Conservation (phyloP, 37 sponge, comb jelly and placozoan species). For the Corticium candelabrum region DNA sequence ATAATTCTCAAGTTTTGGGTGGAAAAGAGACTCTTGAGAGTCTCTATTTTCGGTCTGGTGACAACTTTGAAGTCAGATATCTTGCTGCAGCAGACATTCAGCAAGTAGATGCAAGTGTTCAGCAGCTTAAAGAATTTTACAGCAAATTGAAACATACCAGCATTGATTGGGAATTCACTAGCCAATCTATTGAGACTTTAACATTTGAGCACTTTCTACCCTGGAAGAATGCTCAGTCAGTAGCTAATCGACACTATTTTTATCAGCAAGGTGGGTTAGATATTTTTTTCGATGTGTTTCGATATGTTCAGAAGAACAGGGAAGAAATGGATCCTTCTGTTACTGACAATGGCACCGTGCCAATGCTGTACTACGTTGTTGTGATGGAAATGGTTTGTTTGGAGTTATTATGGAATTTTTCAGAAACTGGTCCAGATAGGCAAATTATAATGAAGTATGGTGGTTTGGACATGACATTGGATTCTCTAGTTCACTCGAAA, state of each 20-base stretch:
- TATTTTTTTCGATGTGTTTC: background rate
- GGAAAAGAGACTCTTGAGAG: background rate
- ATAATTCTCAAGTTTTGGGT: background rate
- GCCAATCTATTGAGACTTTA: background rate
- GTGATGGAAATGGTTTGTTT: background rate
- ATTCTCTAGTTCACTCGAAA: background rate
- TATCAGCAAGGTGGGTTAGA: background rate
- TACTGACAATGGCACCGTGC: too few relatives aligned
- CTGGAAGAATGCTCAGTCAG: background rate
- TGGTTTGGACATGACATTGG: background rate
- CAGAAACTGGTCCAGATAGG: background rate
- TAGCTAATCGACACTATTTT: background rate
- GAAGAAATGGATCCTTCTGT: background rate
- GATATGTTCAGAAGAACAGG: background rate
- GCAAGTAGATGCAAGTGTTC: background rate
- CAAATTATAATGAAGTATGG: background rate
- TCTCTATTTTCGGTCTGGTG: background rate
- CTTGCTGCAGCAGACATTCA: background rate
- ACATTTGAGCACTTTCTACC: background rate
- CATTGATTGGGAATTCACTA: background rate
- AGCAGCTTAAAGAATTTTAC: background rate
- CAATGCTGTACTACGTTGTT: background rate
- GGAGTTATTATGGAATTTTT: background rate
- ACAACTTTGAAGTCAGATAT: background rate
- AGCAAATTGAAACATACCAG: background rate